Percentiles rank a stretch among this genome's conserved stretches.
phyloP scores from a whole-genome alignment of 2,797 vertebrate species.

The Cyprinodon diabolis region DNA sequence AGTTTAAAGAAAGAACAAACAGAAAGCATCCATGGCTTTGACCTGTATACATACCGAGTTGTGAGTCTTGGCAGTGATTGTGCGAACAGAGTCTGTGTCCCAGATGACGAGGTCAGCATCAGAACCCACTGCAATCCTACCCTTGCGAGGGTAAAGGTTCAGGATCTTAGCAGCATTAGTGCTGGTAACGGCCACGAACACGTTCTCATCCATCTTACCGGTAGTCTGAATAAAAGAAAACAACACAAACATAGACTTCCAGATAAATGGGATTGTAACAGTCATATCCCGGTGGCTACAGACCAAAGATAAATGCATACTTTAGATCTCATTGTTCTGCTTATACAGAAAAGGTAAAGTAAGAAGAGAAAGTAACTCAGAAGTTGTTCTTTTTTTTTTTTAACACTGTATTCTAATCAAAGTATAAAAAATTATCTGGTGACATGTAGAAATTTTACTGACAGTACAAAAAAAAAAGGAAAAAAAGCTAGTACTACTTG shows the following conservation, averaged over 20 bases:
- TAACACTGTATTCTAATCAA: too few species aligned
- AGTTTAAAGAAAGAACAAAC: background rate
- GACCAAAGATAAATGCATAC: background rate
- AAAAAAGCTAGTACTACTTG: too few species aligned
- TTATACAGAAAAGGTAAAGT: too few species aligned
- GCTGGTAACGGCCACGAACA: constrained; percentile 97
- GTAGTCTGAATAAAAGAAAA: constrained; percentile 81
- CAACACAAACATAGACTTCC: background rate
- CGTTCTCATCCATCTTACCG: constrained; percentile 99
- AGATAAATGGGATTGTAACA: background rate
- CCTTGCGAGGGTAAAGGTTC: constrained; percentile 96
- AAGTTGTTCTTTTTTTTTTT: too few species aligned
- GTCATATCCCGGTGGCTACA: background rate
- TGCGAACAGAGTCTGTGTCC: constrained; percentile 93
- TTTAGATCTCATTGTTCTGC: background rate
- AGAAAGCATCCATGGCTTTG: background rate
- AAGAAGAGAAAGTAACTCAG: background rate
- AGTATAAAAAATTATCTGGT: background rate
- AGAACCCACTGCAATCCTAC: constrained; percentile 93
- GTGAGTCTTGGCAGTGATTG: constrained; percentile 95
- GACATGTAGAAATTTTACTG: too few species aligned
- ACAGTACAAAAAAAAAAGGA: too few species aligned
- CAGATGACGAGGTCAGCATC: constrained; percentile 97
- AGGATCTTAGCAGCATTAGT: constrained; percentile 98
- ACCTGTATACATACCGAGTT: constrained; percentile 83